Conservation (phyloP, 2,797 vertebrate genomes). For the Heliangelus exortis region DNA sequence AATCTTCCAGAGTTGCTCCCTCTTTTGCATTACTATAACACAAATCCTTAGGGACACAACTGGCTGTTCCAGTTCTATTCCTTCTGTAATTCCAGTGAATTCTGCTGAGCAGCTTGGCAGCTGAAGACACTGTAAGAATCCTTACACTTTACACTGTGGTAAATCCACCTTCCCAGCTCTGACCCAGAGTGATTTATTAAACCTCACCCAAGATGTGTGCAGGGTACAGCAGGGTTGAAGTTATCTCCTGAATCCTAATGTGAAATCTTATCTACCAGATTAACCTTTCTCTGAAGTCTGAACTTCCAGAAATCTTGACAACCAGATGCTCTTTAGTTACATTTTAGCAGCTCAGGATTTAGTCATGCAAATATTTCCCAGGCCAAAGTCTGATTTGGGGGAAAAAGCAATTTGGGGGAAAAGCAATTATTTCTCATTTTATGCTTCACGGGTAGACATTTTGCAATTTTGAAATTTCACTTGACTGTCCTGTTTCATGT, state of each 20-base stretch:
- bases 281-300: not conserved
- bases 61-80: not conserved
- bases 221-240: not conserved
- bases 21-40: not conserved
- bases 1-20: rapidly evolving
- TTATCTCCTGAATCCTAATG: not conserved
- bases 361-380: not conserved
- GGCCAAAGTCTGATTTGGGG: not conserved
- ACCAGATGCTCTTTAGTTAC: not conserved
- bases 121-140: not conserved
- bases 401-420: too few relatives aligned
- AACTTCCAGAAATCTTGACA: not conserved
- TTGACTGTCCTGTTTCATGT: not conserved
- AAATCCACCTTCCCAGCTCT: not conserved
- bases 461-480: not conserved
- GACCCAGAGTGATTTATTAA: not conserved
- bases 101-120: not conserved
- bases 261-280: not conserved
- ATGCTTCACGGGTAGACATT: not conserved
- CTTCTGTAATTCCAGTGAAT: not conserved
- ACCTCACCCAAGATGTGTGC: not conserved
- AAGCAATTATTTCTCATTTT: not conserved
- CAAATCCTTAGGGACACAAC: not conserved
- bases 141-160: not conserved
- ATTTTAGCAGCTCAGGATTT: not conserved